Base-by-base conservation (phyloP, 1,140 invertebrate species). In the Hestina assimilis region DNA sequence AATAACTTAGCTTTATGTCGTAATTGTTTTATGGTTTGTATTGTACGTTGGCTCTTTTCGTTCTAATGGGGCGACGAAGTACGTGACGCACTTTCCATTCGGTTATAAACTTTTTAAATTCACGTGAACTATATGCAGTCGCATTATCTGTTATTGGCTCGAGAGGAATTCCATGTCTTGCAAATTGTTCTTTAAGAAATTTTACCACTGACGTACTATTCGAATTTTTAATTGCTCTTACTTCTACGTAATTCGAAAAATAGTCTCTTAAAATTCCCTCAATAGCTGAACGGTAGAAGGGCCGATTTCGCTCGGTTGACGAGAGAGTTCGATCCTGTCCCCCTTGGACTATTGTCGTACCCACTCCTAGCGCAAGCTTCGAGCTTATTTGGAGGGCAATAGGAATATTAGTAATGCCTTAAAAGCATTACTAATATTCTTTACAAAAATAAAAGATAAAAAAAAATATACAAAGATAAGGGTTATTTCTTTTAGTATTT, bases 251-350 rank as follows among this genome's bases (percentile, higher is more conserved):
- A 42, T 47, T 47, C 3, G 43, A 56, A 56, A 56, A 56, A 31
- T 56, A 56, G 41, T 56, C 54, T 9, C 47, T 38, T 5, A 74
- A 29, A 23, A 78, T 43, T 14, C n/a, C n/a, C n/a, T n/a, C n/a
- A n/a, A n/a, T n/a, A n/a, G n/a, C n/a, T n/a, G n/a, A n/a, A n/a
- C n/a, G n/a, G n/a, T n/a, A n/a, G n/a, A n/a, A n/a, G n/a, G n/a
- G n/a, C n/a, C n/a, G n/a, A n/a, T n/a, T n/a, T n/a, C n/a, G n/a
- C n/a, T n/a, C n/a, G n/a, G n/a, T n/a, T n/a, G n/a, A n/a, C n/a
- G n/a, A n/a, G n/a, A n/a, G n/a, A n/a, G n/a, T n/a, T n/a, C n/a
- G n/a, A n/a, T n/a, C n/a, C n/a, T n/a, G n/a, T n/a, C n/a, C n/a
- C n/a, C n/a, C n/a, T n/a, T n/a, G n/a, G n/a, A n/a, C n/a, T n/a